phyloP scores from a whole-genome alignment of 2,113 vertebrate species.

The Macroglossus sobrinus region DNA sequence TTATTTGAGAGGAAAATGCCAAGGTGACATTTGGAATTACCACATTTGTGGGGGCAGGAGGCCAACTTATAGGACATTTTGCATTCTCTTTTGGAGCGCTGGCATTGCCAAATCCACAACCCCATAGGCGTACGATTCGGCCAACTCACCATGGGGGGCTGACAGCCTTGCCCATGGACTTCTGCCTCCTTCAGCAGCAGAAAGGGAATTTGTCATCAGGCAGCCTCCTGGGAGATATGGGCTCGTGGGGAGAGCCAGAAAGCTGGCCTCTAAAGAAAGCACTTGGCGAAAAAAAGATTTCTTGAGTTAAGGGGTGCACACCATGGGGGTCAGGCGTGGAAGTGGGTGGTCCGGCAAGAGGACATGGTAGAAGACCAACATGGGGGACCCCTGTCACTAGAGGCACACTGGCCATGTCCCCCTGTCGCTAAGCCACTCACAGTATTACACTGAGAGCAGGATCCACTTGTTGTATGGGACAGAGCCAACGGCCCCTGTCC shows the following conservation, averaged over 20 bases:
- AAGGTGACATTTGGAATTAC: constrained; percentile 57
- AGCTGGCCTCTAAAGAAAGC: not conserved
- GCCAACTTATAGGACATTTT: not conserved
- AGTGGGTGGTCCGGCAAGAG: not conserved
- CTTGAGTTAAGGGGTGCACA: not conserved
- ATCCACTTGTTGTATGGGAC: too few species aligned
- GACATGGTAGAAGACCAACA: not conserved
- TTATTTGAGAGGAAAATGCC: constrained; percentile 62
- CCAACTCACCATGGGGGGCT: not conserved
- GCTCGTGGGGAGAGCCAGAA: not conserved
- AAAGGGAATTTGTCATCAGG: not conserved
- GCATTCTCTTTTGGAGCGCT: not conserved
- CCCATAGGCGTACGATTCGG: not conserved
- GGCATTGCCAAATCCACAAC: not conserved
- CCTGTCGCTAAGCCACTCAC: not conserved
- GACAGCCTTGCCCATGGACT: not conserved
- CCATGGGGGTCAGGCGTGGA: not conserved
- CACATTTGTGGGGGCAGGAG: not conserved
- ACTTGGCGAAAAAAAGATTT: not conserved
- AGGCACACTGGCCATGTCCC: not conserved
- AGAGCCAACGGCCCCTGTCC: not conserved
- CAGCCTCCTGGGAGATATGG: not conserved
- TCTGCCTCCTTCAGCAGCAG: not conserved
- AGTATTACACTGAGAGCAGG: rapidly evolving
- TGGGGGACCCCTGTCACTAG: not conserved